Evolutionary conservation across 2,797 vertebrate genomes (phyloP), one percentile per base, ranked within the genome.

Genomic region (Brachymystax lenok): DNA sequence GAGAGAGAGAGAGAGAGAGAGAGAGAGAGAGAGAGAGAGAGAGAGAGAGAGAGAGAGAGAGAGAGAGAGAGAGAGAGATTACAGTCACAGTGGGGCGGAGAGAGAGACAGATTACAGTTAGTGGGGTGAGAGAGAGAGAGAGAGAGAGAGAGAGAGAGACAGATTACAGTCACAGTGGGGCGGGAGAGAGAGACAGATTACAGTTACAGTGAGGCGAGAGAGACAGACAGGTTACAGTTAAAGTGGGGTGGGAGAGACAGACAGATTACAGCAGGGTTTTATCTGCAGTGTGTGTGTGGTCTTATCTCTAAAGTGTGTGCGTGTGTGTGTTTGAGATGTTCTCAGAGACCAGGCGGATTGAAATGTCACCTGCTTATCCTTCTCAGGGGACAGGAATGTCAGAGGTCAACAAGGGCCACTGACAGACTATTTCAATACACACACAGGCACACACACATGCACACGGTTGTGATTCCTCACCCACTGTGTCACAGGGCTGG

Each of bases 401-500:
- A 21, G 16, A 52, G 71, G 75, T 82, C 80, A 83, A 2, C n/a
- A 59, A 17, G 68, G 72, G 77, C 30, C 69, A 69, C 40, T 40
- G 19, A 59, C 64, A 14, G 30, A 63, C 52, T 74, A 76, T 80
- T 75, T 83, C 33, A 5, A 56, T 27, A 6, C 4, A 28, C 13
- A 71, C 2, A 52, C 19, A 27, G 21, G 16, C 24, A 24, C 24
- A 24, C 24, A 8, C n/a, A 63, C 19, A 71, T 13, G 27, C 8
- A 21, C 2, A 52, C n/a, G 21, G 21, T 21, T 19, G 30, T 16
- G 10, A 2, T 61, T 82, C 97, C 98, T 98, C 93, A 99, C 98
- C 97, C 64, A 99, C 98, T 19, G 98, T 99, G 86, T 99, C 98
- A 83, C 98, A 99, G 0, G 98, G 98, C 79, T 98, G 97, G 3